These are phyloP conservation scores for Saturnia japonica DNA, from an alignment of 2,888 invertebrate species.

Conservation along the genomic window DNA sequence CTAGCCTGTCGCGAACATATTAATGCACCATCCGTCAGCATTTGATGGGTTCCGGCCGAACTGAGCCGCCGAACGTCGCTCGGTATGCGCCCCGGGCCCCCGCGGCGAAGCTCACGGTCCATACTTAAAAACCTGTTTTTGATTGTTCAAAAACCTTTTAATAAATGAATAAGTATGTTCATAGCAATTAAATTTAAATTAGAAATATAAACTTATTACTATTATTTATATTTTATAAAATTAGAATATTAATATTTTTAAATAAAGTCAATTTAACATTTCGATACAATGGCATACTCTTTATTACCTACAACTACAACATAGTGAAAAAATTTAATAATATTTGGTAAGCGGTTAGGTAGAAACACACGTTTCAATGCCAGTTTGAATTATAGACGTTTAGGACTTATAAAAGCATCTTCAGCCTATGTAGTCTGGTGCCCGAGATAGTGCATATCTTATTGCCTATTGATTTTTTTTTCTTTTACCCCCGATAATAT, in stretches of 20 bases:
- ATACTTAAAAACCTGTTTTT: not conserved
- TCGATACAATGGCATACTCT: too few species aligned
- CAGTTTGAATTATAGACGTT: too few species aligned
- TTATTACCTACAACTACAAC: too few species aligned
- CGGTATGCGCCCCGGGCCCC: conserved; percentile 25
- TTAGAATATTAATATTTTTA: not conserved
- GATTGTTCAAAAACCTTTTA: conserved; percentile 10
- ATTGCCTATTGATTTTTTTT: too few species aligned
- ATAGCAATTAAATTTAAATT: not conserved
- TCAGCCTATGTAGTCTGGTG: too few species aligned
- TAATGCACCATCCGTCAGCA: conserved; percentile 60
- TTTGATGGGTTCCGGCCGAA: conserved; percentile 43
- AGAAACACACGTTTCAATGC: too few species aligned
- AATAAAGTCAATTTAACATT: too few species aligned
- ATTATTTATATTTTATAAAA: not conserved
- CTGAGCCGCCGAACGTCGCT: not conserved
- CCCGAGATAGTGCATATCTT: too few species aligned
- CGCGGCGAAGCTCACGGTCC: conserved; percentile 10
- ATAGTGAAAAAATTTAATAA: too few species aligned
- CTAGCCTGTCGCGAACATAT: conserved; percentile 51
- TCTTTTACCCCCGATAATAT: too few species aligned
- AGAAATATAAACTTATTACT: not conserved
- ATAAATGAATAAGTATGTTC: not conserved
- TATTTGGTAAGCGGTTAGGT: too few species aligned
- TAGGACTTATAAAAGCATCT: too few species aligned